phyloP scores from a whole-genome alignment of 37 sponge, comb jelly and placozoan species.

The Theonella swinhoei region DNA sequence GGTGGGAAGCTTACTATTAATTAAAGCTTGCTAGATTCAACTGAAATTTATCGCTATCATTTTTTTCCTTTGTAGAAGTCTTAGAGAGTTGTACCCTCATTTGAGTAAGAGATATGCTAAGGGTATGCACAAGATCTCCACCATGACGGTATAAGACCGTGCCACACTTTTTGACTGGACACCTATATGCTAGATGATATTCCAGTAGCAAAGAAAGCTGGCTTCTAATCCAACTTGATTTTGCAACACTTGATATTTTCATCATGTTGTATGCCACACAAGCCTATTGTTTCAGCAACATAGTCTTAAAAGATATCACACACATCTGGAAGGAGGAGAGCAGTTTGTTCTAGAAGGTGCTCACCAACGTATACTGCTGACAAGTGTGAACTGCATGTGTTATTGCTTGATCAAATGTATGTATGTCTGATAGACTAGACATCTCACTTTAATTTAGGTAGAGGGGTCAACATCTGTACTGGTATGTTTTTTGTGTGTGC shows the following conservation, averaged over 20 bases:
- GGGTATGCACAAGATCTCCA: slow-evolving; percentile 23
- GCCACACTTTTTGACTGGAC: slow-evolving; percentile 8
- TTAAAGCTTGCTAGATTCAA: background rate
- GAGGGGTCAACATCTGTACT: slow-evolving; percentile 25
- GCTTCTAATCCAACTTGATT: slow-evolving; percentile 9
- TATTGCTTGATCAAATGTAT: slow-evolving; percentile 4
- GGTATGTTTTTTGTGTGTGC: background rate
- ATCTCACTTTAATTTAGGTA: background rate
- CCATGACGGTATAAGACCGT: slow-evolving; percentile 17
- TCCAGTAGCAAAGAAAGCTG: slow-evolving; percentile 16
- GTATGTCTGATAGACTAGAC: background rate
- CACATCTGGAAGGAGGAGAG: slow-evolving; percentile 13
- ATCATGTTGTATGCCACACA: background rate
- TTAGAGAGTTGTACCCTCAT: background rate
- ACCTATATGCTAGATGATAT: slow-evolving; percentile 16
- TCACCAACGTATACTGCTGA: slow-evolving; percentile 22
- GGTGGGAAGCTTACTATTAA: background rate
- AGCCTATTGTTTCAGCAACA: background rate
- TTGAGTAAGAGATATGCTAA: slow-evolving; percentile 7
- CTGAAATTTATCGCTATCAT: background rate
- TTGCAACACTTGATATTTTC: background rate
- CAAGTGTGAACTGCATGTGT: background rate
- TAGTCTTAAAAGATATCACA: slow-evolving; percentile 4
- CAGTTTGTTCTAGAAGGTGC: slow-evolving; percentile 6
- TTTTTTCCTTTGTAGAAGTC: background rate